Conservation (phyloP, 35 echinoderm and acorn worm species). For the Lytechinus variegatus region DNA sequence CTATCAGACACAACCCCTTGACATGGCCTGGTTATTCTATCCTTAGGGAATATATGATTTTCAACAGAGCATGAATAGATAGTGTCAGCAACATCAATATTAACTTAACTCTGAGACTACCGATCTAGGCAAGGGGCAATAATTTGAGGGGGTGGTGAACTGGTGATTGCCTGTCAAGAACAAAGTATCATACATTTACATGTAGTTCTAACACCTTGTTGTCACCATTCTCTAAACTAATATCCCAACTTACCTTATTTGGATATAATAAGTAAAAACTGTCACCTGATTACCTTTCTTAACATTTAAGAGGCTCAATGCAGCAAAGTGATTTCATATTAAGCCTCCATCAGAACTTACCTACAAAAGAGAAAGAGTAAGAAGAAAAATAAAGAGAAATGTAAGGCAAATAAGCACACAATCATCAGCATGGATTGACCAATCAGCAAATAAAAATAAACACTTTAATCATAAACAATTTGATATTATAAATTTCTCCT, state of each 20-base stretch:
- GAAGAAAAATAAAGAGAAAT: background rate
- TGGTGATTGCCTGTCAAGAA: too few species aligned
- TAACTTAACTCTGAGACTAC: background rate
- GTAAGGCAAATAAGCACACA: too few species aligned
- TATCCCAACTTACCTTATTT: background rate
- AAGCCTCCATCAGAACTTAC: background rate
- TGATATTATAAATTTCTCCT: background rate
- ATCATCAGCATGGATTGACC: background rate
- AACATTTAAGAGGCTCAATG: background rate
- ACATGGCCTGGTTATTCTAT: background rate
- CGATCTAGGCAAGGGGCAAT: background rate
- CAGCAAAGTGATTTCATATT: background rate
- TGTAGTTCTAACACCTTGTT: too few species aligned
- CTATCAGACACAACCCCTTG: background rate
- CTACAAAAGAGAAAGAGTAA: background rate
- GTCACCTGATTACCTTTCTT: background rate
- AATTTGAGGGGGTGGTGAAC: background rate
- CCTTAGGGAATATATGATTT: background rate
- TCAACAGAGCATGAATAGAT: background rate
- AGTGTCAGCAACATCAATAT: background rate
- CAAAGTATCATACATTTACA: too few species aligned
- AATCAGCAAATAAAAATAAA: background rate
- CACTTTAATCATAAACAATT: background rate
- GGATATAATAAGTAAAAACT: background rate
- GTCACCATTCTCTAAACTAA: too few species aligned